phyloP scores from a whole-genome alignment of 2,113 vertebrate species.

The Euleptes europaea region DNA sequence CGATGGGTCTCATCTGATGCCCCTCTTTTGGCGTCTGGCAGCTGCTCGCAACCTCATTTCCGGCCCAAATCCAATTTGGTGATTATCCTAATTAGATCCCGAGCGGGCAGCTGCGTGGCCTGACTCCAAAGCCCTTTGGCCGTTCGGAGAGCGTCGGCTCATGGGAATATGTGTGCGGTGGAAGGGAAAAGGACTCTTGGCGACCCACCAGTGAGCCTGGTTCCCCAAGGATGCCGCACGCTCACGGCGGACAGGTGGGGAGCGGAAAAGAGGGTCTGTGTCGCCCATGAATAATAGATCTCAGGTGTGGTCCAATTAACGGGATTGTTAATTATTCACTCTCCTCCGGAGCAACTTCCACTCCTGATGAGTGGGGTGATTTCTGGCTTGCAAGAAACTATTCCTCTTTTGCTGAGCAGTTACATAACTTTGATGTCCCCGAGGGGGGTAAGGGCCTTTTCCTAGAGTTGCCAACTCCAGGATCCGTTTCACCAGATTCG shows the following conservation, averaged over 20 bases:
- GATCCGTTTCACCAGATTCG: too few relatives aligned
- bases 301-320: background rate
- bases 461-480: too few relatives aligned
- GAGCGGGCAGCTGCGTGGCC: background rate
- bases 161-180: background rate
- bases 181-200: background rate
- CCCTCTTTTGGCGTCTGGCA: background rate
- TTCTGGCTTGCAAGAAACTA: too few relatives aligned
- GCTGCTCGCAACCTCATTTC: background rate
- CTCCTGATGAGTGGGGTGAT: too few relatives aligned
- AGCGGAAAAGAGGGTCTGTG: background rate
- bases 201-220: background rate
- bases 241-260: background rate
- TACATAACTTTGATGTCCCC: too few relatives aligned
- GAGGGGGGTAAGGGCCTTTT: too few relatives aligned
- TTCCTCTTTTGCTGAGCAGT: too few relatives aligned
- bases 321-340: background rate
- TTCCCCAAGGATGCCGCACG: background rate
- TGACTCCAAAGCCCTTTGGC: background rate
- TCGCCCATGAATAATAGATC: background rate
- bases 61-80: background rate
- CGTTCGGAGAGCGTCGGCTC: background rate
- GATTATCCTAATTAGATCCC: conserved; percentile 3
- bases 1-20: too few relatives aligned
- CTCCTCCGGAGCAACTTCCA: background rate